Percentiles rank a stretch among this genome's conserved stretches.
phyloP scores from a whole-genome alignment of 2,888 invertebrate species.

The Euphydryas editha region DNA sequence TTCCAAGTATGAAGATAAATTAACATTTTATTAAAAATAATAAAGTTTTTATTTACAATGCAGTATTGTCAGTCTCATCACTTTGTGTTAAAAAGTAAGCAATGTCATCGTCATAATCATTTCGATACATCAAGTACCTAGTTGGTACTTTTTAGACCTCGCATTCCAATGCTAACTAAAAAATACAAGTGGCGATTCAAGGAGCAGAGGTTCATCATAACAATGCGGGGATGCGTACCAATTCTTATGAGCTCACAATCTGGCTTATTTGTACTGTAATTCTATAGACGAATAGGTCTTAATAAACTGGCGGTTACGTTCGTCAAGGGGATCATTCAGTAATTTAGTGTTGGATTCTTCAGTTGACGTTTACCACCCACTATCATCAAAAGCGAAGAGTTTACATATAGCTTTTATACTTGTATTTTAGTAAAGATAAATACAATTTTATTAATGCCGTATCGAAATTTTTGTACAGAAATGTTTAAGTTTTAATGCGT shows the following conservation, averaged over 20 bases:
- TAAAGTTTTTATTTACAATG: background rate
- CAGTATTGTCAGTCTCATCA: background rate
- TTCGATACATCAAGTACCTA: constrained; percentile 47
- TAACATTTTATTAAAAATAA: background rate
- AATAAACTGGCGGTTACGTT: constrained; percentile 50
- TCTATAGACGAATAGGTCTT: constrained; percentile 50
- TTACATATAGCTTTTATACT: background rate
- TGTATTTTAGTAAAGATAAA: background rate
- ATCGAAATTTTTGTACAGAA: too few species aligned
- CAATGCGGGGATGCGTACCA: constrained; percentile 58
- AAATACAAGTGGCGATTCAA: constrained; percentile 71
- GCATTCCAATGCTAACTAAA: constrained; percentile 68
- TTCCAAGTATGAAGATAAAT: background rate
- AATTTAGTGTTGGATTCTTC: constrained; percentile 58
- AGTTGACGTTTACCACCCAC: constrained; percentile 59
- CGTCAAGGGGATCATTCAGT: constrained; percentile 54
- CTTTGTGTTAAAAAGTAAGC: constrained; percentile 25
- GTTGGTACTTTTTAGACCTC: constrained; percentile 60
- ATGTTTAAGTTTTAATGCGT: too few species aligned
- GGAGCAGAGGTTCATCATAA: constrained; percentile 62
- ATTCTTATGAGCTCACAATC: constrained; percentile 53
- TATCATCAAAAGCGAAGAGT: constrained; percentile 50
- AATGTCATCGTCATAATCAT: constrained; percentile 46
- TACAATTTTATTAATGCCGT: too few species aligned
- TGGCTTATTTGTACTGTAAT: constrained; percentile 55